phyloP scores from a whole-genome alignment of 2,797 vertebrate genomes.

The Thripadectes ignobilis region DNA sequence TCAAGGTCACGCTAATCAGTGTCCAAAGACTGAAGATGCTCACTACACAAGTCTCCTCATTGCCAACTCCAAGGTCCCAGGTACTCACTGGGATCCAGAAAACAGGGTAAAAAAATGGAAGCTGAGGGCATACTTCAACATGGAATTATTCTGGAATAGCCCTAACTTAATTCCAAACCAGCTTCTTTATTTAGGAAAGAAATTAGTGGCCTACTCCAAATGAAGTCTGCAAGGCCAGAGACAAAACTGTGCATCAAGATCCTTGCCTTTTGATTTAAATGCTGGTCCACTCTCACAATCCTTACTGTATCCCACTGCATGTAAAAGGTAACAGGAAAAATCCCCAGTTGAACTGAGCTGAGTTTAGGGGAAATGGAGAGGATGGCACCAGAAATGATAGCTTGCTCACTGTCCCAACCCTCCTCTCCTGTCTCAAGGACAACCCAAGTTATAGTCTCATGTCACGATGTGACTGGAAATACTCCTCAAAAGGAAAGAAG shows the following conservation, averaged over 20 bases:
- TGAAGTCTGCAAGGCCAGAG: background rate
- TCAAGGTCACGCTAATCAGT: fast-evolving
- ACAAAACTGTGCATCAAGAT: background rate
- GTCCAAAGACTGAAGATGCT: background rate
- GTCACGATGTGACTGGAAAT: background rate
- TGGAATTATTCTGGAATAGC: background rate
- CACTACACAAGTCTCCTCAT: background rate
- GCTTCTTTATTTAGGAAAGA: background rate
- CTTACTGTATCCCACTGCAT: background rate
- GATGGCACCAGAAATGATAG: background rate
- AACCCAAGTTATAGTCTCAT: background rate
- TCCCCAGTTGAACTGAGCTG: background rate
- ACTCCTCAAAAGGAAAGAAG: background rate
- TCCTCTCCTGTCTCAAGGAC: background rate
- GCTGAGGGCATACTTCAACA: background rate
- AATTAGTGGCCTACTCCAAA: background rate
- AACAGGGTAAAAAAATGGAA: background rate
- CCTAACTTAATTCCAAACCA: background rate
- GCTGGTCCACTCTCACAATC: background rate
- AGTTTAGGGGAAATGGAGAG: background rate
- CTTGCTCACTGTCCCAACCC: background rate
- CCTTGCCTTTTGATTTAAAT: background rate
- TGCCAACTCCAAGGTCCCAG: background rate
- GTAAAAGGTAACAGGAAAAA: background rate
- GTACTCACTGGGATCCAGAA: background rate